A percentile compares a stretch with the other conserved stretches of the same genome.
Evolutionary conservation across 2,888 invertebrate genomes (phyloP).

Genomic region (Smittia aterrima): DNA sequence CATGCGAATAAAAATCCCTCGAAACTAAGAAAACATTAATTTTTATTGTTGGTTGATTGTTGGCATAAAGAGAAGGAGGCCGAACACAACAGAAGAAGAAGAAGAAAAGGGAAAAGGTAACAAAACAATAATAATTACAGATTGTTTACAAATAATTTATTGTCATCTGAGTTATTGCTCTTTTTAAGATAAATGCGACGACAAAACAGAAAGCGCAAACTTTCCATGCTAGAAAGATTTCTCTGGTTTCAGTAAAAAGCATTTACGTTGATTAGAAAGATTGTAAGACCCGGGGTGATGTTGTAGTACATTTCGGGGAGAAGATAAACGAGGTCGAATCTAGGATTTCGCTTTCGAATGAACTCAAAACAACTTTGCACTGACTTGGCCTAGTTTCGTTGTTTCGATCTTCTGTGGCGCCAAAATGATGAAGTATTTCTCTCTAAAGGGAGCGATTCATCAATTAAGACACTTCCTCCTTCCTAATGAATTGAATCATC

Average conservation of each 20-base stretch:
- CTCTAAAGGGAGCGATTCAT: too few species aligned
- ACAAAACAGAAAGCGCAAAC: background rate
- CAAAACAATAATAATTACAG: conserved; percentile 35
- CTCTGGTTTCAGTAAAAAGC: background rate
- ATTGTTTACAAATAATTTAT: conserved; percentile 41
- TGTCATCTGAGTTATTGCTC: conserved; percentile 25
- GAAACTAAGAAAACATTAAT: background rate
- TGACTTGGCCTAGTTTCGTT: background rate
- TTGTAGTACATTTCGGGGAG: background rate
- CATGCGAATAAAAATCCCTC: too few species aligned
- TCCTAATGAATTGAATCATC: too few species aligned
- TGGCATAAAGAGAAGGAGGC: background rate
- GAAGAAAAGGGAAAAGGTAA: background rate
- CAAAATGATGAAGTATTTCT: background rate
- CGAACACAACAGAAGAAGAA: background rate
- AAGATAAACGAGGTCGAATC: background rate
- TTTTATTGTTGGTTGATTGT: conserved; percentile 12
- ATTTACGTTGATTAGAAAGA: background rate
- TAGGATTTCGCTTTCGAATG: background rate
- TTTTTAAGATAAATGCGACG: background rate
- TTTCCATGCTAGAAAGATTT: background rate
- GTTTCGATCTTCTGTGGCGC: background rate
- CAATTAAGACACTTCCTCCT: too few species aligned
- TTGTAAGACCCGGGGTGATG: background rate
- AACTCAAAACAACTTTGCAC: background rate